These are phyloP conservation scores for Perizoma flavofasciatum DNA, from an alignment of 2,888 invertebrate species.

Conservation along the genomic window DNA sequence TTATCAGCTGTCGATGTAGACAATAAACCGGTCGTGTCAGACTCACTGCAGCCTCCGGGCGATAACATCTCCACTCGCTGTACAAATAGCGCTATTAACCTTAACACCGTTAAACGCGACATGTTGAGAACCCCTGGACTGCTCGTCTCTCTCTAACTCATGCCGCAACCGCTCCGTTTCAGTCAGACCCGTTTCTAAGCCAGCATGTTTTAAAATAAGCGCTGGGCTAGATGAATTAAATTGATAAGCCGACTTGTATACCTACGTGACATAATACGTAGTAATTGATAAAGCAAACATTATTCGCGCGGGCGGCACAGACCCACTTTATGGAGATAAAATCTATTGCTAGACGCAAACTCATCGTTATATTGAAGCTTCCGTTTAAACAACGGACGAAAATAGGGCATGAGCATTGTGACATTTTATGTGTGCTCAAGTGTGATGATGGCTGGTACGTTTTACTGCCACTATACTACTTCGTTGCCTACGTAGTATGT, in stretches of 20 bases:
- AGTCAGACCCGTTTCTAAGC: conserved; percentile 45
- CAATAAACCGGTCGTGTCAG: conserved; percentile 58
- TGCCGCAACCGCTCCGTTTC: conserved; percentile 11
- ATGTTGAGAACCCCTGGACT: conserved; percentile 55
- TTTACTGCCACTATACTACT: conserved; percentile 10
- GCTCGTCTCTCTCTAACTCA: conserved; percentile 40
- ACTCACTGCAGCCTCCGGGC: conserved; percentile 53
- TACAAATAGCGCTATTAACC: conserved; percentile 80
- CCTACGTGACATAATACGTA: conserved; percentile 64
- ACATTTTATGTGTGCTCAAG: conserved; percentile 21
- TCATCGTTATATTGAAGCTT: conserved; percentile 28
- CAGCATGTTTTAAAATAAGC: conserved; percentile 59
- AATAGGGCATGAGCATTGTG: conserved; percentile 24
- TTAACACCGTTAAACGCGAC: conserved; percentile 70
- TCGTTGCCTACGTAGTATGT: conserved; percentile 3
- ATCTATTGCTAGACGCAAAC: conserved; percentile 30
- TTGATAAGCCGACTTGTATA: conserved; percentile 55
- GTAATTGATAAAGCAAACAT: conserved; percentile 66
- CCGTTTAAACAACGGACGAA: conserved; percentile 19
- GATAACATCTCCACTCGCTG: conserved; percentile 69
- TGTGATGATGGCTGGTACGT: conserved; percentile 6
- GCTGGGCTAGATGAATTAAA: conserved; percentile 62
- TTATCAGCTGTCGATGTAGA: conserved; percentile 53
- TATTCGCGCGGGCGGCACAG: conserved; percentile 39
- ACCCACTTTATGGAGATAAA: conserved; percentile 29